Evolutionary conservation across 2,888 invertebrate species (phyloP), one percentile per base, ranked within the genome.

Genomic region (Branchipolynoe longqiensis): DNA sequence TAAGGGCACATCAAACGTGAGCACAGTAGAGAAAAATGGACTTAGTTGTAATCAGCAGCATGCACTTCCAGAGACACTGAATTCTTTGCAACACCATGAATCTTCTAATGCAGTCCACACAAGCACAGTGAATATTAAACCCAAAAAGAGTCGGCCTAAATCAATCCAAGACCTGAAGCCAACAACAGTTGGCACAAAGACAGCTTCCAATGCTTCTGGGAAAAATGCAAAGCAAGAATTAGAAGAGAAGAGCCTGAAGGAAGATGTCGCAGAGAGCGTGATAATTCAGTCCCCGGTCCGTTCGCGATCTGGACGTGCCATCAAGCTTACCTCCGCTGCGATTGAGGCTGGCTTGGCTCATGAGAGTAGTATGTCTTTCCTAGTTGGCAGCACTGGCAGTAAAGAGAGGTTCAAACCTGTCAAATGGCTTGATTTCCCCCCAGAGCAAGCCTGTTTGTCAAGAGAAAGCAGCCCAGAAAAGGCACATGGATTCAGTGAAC

Each of bases 311-410:
- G 78, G 78, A 0, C 78, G 78, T 12, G 78, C 78, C 25, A 78
- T 78, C 18, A 78, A 78, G 28, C 78, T 78, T 25, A 78, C n/a
- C 25, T 78, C 78, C 8, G 78, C 78, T 12, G 78, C 78, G 18
- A 41, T n/a, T 31, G 78, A 78, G 28, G 78, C 78, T 25, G 78
- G 78, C 12, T 28, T 78, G 8, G 78, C 78, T 3, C 78, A 78
- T 33, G 78, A 78, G 28, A 78, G 78, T 25, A 78, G 48, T 48
- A 78, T 78, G 78, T 78, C 78, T 18, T 78, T 78, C 31, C 48
- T 78, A 6, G 78, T 78, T 0, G 78, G 78, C 14, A 6, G 4
- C 25, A n/a, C 48, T 3, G 78, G 78, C 12, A 0, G n/a, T 12
- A 78, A 78, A 25, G 78, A 78, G 31, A 78, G 28, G 41, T 6